A percentile compares a stretch with the other conserved stretches of the same genome.
phyloP scores from a whole-genome alignment of 2,797 vertebrate genomes.

The Sebastes oblongus region DNA sequence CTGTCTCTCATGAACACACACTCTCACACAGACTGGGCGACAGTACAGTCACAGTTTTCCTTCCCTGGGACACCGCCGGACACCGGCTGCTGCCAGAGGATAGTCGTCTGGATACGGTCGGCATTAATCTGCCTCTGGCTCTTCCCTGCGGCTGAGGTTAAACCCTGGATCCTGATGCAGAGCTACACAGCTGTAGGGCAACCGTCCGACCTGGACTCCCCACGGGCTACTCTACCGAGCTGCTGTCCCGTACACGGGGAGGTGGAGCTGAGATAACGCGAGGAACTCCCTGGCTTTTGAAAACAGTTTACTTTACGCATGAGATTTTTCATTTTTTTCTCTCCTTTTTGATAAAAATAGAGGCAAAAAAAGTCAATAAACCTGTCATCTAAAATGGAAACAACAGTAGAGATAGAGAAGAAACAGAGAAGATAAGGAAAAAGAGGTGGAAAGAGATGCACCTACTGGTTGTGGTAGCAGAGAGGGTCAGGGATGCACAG shows the following conservation, averaged over 20 bases:
- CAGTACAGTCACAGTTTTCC: slow-evolving; percentile 28
- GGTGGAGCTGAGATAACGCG: neutral
- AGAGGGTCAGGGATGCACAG: slow-evolving; percentile 92
- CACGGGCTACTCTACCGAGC: slow-evolving; percentile 30
- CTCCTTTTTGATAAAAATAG: neutral
- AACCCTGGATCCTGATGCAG: slow-evolving; percentile 57
- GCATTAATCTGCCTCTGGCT: slow-evolving; percentile 60
- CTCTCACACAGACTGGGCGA: slow-evolving; percentile 9
- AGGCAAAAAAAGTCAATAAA: neutral
- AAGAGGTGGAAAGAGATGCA: slow-evolving; percentile 60
- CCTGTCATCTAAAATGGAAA: neutral
- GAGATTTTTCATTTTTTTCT: neutral
- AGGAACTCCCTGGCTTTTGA: slow-evolving; percentile 2
- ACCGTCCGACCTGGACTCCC: slow-evolving; percentile 47
- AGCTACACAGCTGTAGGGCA: slow-evolving; percentile 47
- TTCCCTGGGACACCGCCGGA: slow-evolving; percentile 30
- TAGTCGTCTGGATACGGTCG: slow-evolving; percentile 24
- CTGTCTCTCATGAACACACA: slow-evolving; percentile 10
- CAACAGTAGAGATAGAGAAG: neutral
- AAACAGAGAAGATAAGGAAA: neutral
- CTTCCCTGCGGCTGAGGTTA: slow-evolving; percentile 45
- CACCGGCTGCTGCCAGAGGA: slow-evolving; percentile 27
- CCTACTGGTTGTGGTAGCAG: slow-evolving; percentile 95
- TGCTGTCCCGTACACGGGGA: slow-evolving; percentile 36
- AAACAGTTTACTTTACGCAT: neutral